Base-by-base conservation (phyloP, 2,797 vertebrate genomes). In the Gadopsis marmoratus region DNA sequence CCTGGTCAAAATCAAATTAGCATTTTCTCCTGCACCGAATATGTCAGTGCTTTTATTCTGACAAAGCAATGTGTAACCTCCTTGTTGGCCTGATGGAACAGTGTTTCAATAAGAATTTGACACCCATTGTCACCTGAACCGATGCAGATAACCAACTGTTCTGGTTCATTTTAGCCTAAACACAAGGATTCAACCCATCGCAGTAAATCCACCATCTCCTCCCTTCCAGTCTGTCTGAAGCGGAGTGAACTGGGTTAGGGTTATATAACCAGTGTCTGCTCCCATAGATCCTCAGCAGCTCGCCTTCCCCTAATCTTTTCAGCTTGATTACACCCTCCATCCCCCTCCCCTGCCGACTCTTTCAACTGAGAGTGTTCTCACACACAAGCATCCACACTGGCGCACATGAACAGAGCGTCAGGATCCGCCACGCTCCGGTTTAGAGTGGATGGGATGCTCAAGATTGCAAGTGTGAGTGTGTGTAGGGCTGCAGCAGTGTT, bases 201-300 rank as follows among this genome's bases (percentile, higher is more conserved):
- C 66, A 62, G 54, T 59, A 48, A 68, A 83, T 82, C 45, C 45
- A 62, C 54, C 59, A 45, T 35, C 43, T 60, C 51, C 73, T 78
- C 72, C 79, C 76, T 59, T 73, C 78, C 85, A 84, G 82, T 67
- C 75, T 33, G 66, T 71, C 87, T 83, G 81, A 86, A 88, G 91
- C 71, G 31, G 79, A 83, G 65, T 75, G 82, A 94, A 93, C 88
- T 91, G 87, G 92, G 91, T 90, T 92, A 85, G 59, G 45, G 82
- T 95, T 95, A 94, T 76, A 85, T 95, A 96, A 96, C 91, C 70
- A 65, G 64, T 93, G 92, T 94, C 94, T 92, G 85, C 87, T 89
- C 90, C 84, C 89, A 93, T 90, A 92, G 86, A 93, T 89, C 81
- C 90, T 93, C 90, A 79, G 88, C 82, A 84, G 86, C 90, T 94